Evolutionary conservation across 1,140 invertebrate genomes (phyloP), one percentile per base, ranked within the genome.

Genomic region (Trichomalopsis sarcophagae): DNA sequence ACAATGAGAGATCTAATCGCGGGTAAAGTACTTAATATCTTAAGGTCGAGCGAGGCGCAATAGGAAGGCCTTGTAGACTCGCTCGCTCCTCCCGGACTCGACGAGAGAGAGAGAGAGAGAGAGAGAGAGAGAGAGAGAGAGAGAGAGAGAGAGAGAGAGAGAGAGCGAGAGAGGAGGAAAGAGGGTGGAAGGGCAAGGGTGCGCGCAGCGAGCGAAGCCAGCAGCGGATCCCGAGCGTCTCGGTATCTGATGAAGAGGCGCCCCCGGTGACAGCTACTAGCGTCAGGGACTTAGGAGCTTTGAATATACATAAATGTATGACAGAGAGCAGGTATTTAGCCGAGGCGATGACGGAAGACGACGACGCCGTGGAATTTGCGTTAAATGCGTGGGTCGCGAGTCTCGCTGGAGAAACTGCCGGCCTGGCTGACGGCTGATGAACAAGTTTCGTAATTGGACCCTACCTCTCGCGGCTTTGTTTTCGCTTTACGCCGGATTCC

Each of bases 1-100:
- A 93, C 92, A 93, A 93, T 93, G 92, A 92, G 93, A 93, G 93
- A 93, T 93, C 92, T 93, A 93, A 93, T 93, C 93, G 92, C 90
- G 88, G 88, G 90, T 91, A 92, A 93, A 93, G 91, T 93, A 92
- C 92, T 93, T 93, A 93, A 93, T 93, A 93, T 93, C 92, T 92
- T 91, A 91, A 93, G 92, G 91, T 93, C 91, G 91, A 89, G 89
- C 89, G 78, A 86, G 85, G 78, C 87, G 88, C 88, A 89, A 89
- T 88, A 69, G 85, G 85, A 87, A 88, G 88, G 88, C 85, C 86
- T 87, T 78, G 84, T 89, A 71, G 87, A 87, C 81, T 85, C 86
- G 73, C 73, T 84, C 76, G 50, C 27, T 27, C 77, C 81, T n/a
- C 76, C 84, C 82, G 73, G 30, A 33, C 88, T 88, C 87, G 88